phyloP scores from a whole-genome alignment of 1,140 invertebrate genomes.

The Asobara japonica region DNA sequence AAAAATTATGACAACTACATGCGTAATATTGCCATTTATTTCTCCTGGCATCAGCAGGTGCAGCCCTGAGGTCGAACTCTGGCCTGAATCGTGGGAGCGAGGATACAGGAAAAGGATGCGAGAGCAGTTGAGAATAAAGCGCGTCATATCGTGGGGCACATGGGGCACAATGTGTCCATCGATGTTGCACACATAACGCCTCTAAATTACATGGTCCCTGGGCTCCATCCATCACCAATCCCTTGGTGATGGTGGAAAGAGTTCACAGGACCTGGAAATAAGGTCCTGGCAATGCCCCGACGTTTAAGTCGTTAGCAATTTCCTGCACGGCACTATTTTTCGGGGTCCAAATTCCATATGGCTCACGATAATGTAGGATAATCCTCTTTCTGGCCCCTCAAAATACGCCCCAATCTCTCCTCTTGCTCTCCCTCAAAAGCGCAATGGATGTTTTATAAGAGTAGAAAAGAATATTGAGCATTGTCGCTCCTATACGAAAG shows the following conservation, averaged over 20 bases:
- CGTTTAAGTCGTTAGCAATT: slow-evolving; percentile 68
- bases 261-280: slow-evolving; percentile 37
- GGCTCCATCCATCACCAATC: slow-evolving; percentile 61
- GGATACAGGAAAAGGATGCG: not conserved
- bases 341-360: slow-evolving; percentile 65
- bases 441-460: too few relatives aligned
- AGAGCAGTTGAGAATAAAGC: not conserved
- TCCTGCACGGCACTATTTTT: slow-evolving; percentile 64
- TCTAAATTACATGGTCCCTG: slow-evolving; percentile 63
- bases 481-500: too few relatives aligned
- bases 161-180: slow-evolving; percentile 43
- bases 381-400: slow-evolving; percentile 42
- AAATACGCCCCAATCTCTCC: not conserved
- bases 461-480: too few relatives aligned
- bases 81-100: not conserved
- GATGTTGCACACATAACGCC: slow-evolving; percentile 64
- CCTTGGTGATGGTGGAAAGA: not conserved
- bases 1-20: too few relatives aligned
- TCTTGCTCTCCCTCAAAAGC: not conserved
- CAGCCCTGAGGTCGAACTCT: not conserved
- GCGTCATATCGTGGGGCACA: too few relatives aligned
- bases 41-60: too few relatives aligned
- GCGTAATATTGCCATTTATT: too few relatives aligned
- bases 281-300: slow-evolving; percentile 58
- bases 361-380: slow-evolving; percentile 58